Evolutionary conservation across 2,888 invertebrate species (phyloP), one percentile per base, ranked within the genome.

Genomic region (Ochlodes sylvanus): DNA sequence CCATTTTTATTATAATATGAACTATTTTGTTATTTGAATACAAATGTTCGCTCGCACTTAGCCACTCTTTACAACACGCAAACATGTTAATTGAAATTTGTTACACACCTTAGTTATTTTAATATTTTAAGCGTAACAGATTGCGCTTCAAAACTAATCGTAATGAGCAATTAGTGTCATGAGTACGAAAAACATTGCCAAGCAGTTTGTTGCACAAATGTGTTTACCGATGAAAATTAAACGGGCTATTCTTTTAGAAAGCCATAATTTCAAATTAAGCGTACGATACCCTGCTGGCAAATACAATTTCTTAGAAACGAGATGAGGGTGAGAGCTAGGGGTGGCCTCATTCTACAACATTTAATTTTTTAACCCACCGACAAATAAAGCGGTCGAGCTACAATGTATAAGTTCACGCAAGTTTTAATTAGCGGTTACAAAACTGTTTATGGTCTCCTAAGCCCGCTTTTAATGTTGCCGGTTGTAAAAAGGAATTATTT

Each of bases 211-310:
- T 63, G 56, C 56, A 55, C 58, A 52, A 74, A 77, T 77, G 71
- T 77, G 78, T 79, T 78, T 74, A 79, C 83, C 82, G 83, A 85
- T 85, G 82, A 80, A 87, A 88, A 89, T 88, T 86, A 89, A 88
- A 86, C 82, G 79, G 83, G 79, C 81, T 81, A 84, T 85, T 86
- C 82, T 82, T 83, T 82, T 80, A 85, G 81, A 80, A 78, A 82
- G 81, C 85, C 84, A 89, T 89, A 89, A 87, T 87, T 90, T 88
- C 82, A 88, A 86, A 90, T 90, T 89, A 89, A 86, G 81, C 80
- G 77, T 76, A 76, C 76, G 76, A 80, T 79, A 81, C 80, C 86
- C 86, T 78, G 85, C 86, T 82, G 83, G 85, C 81, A 84, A 86
- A 86, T 83, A 86, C 86, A 87, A 86, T 88, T 89, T 87, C 85